These are phyloP conservation scores for Neolamprologus devosi DNA, from an alignment of 2,113 vertebrate species.

Conservation along the genomic window DNA sequence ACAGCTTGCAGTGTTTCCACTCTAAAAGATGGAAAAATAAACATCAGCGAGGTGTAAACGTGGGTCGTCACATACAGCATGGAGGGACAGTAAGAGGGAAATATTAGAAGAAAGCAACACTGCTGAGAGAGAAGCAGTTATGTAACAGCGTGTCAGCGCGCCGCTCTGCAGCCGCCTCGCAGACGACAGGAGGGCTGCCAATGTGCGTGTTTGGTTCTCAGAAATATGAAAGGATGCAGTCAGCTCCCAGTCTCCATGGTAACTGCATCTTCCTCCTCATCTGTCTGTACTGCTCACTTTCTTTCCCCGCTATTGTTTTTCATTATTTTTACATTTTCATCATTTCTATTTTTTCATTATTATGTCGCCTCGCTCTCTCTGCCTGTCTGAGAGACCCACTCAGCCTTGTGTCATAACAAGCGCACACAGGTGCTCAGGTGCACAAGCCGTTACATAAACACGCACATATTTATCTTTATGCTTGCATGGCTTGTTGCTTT, in stretches of 20 bases:
- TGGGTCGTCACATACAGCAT: neutral
- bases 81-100: neutral
- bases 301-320: neutral
- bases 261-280: slow-evolving; percentile 49
- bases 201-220: neutral
- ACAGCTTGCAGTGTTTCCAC: neutral
- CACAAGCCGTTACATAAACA: neutral
- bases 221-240: slow-evolving; percentile 3
- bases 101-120: neutral
- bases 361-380: neutral
- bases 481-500: neutral
- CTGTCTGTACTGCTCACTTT: neutral
- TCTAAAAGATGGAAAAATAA: neutral
- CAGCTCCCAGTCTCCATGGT: slow-evolving; percentile 40
- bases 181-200: neutral
- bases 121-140: neutral
- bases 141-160: neutral
- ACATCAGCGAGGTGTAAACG: neutral
- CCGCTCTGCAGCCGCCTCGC: neutral
- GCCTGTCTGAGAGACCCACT: neutral
- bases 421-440: neutral
- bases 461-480: neutral
- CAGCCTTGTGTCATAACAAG: neutral
- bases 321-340: neutral
- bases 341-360: neutral